Base-by-base conservation (phyloP, 2,113 vertebrate genomes). In the Hemicordylus capensis region DNA sequence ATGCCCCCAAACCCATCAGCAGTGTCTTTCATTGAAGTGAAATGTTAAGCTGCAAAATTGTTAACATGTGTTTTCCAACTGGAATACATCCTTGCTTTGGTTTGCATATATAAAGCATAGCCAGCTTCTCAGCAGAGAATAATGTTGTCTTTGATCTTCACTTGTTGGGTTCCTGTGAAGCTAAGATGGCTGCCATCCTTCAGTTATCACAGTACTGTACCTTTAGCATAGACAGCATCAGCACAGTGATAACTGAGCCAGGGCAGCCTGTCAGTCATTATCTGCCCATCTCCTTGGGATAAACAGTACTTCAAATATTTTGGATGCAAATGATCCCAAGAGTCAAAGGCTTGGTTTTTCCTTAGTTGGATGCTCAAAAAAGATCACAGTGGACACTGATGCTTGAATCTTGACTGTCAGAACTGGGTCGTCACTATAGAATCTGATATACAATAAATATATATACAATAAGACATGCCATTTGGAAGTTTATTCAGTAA, bases 191-290 rank as follows among this genome's bases (percentile, higher is more conserved):
- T 97, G 97, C 98, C 99, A 99, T 99, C 98, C 98, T 99, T 99
- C 99, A 99, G 99, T 99, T 99, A 99, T 99, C 99, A 99, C 99
- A 99, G 99, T 99, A 99, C 99, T 99, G 99, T 99, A 99, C 98
- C 98, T 99, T 99, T 97, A 97, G 97, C 98, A 97, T 95, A 97
- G 97, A 99, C 99, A 99, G 99, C 98, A 99, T 98, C 99, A 99
- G 98, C 98, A 99, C 99, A 98, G 97, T 99, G 98, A 99, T 99
- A 99, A 99, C 99, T 99, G 99, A 99, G 98, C 98, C 98, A 99
- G 98, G 98, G 98, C 98, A 98, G 98, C 98, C 98, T 96, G 98
- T 96, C 96, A 97, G 96, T 97, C 96, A 95, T 87, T 44, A 4
- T 77, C 48, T 4, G 20, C 70, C 34, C 34, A 69, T 8, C 1